Base-by-base conservation (phyloP, 2,113 vertebrate genomes). In the Antennarius striatus region DNA sequence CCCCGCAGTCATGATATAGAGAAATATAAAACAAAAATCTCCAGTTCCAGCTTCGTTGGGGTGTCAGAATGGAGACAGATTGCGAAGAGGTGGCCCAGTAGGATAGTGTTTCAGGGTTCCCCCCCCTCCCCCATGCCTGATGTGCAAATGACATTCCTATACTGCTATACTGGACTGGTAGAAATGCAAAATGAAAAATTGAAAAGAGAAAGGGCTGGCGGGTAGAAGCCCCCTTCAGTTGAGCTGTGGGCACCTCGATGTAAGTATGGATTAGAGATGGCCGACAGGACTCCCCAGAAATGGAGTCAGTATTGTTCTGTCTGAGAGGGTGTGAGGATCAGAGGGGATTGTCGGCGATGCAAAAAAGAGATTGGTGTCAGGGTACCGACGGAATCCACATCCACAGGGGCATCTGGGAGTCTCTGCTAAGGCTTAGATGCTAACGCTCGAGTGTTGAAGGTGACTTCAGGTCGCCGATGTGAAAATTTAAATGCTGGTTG, bases 211-310 rank as follows among this genome's bases (percentile, higher is more conserved):
- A 58, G 83, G 56, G 71, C 3, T 49, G 40, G 57, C 43, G 63
- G 56, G 15, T 57, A 45, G 68, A 79, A 75, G 63, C 65, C 60
- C 51, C 62, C 45, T 55, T 68, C 52, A 65, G 59, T 71, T 56
- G 32, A 68, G 73, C 61, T 72, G 59, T 56, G 49, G 73, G 57
- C 73, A 47, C 73, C 70, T 57, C 15, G 30, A 50, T 55, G 43
- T 50, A 64, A 54, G 56, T 53, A 30, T 58, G 51, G 52, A 59
- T 48, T 52, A 32, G 70, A 79, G 54, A 73, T 71, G 39, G 73
- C 81, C 86, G 83, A 79, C 82, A 82, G 75, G 85, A 68, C 80
- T 66, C 77, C 82, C 80, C 64, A 79, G 80, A 68, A 77, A 67
- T 45, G 53, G 60, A 59, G 79, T 81, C 77, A 79, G 71, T 83